Evolutionary conservation across 2,113 vertebrate species (phyloP), one percentile per base, ranked within the genome.

Genomic region (Pelmatolapia mariae): DNA sequence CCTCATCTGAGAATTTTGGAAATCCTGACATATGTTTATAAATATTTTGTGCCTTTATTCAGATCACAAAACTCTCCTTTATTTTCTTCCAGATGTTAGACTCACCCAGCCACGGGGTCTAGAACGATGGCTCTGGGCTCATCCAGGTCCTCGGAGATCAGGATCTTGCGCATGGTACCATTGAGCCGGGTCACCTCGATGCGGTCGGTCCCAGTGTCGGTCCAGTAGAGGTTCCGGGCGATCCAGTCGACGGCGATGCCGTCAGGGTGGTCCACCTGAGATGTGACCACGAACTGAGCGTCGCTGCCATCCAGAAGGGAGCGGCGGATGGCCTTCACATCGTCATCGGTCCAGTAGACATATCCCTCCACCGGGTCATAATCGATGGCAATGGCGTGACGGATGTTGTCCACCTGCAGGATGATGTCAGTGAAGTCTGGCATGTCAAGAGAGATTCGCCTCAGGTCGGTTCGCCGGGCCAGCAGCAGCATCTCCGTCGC

Each of bases 221-320:
- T 99, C 99, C 99, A 99, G 85, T 99, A 99, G 5, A 99, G 97
- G 91, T 99, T 99, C 1, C 99, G 95, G 4, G 98, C 98, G 13
- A 99, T 97, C 99, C 99, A 99, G 93, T 99, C 98, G 6, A 99
- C 98, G 0, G 98, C 98, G 40, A 99, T 98, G 71, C 99, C 99
- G 9, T 99, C 99, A 0, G 99, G 99, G 86, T 99, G 98, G 1
- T 97, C 97, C 1, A 99, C 98, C 89, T 99, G 98, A 0, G 98
- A 97, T 0, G 98, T 98, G 57, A 99, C 97, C 24, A 99, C 95
- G 3, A 98, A 97, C 96, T 98, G 97, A 63, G 98, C 95, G 2
- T 97, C 97, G 7, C 97, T 97, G 68, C 98, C 99, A 10, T 99
- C 97, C 1, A 98, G 95, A 81, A 96, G 94, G 0, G 98, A 96